A percentile compares a stretch with the other conserved stretches of the same genome.
Conservation (phyloP, 2,888 invertebrate genomes). For the Hydriomena furcata region DNA sequence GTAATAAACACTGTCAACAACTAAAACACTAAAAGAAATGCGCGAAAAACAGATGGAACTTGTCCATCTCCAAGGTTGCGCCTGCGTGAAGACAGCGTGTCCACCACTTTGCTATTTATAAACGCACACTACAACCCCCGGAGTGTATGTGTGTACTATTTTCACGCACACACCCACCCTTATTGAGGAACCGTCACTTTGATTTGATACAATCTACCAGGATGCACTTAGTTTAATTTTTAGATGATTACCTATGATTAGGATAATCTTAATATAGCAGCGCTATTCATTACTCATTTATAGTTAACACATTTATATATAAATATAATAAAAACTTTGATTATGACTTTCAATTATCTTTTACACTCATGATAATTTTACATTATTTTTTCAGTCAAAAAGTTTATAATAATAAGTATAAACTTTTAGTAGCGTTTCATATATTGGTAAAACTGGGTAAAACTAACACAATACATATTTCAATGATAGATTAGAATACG, state of each 20-base stretch:
- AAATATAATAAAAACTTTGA: too few relatives aligned
- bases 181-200: slow-evolving; percentile 16
- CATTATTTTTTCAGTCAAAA: too few relatives aligned
- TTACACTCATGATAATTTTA: too few relatives aligned
- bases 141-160: slow-evolving; percentile 26
- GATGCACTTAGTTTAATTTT: slow-evolving; percentile 25
- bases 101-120: slow-evolving; percentile 76
- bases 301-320: too few relatives aligned
- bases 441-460: too few relatives aligned
- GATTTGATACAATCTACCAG: slow-evolving; percentile 28
- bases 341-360: too few relatives aligned
- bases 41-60: slow-evolving; percentile 40
- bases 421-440: too few relatives aligned
- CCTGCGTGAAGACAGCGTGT: slow-evolving; percentile 63
- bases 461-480: too few relatives aligned
- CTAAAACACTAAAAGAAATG: slow-evolving; percentile 42
- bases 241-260: slow-evolving; percentile 16
- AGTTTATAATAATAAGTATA: too few relatives aligned
- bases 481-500: too few relatives aligned
- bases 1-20: slow-evolving; percentile 25
- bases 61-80: slow-evolving; percentile 77
- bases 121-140: slow-evolving; percentile 65
- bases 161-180: slow-evolving; percentile 25
- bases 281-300: too few relatives aligned
- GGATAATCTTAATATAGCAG: not conserved